Percentiles rank a stretch among this genome's conserved stretches.
Conservation (phyloP, 64 coral and sea anemone species). For the Porites australiensis region DNA sequence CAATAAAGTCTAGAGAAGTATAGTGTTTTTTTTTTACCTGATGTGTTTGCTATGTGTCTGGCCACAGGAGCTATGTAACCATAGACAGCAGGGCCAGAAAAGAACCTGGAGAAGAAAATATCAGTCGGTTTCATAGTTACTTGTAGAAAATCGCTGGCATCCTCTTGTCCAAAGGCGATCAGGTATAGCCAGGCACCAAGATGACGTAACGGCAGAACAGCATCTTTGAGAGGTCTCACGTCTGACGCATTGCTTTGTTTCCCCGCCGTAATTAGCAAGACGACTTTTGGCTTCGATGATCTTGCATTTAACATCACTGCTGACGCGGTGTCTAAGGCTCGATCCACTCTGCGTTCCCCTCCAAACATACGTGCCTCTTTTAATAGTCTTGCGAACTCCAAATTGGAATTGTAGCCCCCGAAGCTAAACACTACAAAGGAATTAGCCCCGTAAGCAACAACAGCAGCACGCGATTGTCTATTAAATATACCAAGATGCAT, state of each 20-base stretch:
- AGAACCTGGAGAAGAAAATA: slow-evolving; percentile 58
- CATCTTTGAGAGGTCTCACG: not conserved
- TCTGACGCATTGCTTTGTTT: not conserved
- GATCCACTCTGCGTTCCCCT: slow-evolving; percentile 45
- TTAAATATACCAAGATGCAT: slow-evolving; percentile 61
- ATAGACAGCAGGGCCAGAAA: slow-evolving; percentile 20
- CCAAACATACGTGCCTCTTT: slow-evolving; percentile 23
- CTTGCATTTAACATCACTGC: slow-evolving; percentile 39
- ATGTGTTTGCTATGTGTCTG: slow-evolving; percentile 31
- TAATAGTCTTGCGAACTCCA: slow-evolving; percentile 17
- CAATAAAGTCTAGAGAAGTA: too few species aligned
- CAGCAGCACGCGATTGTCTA: slow-evolving; percentile 44
- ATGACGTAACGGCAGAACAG: slow-evolving; percentile 8
- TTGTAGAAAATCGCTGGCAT: not conserved
- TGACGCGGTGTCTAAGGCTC: slow-evolving; percentile 51
- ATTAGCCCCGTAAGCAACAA: slow-evolving; percentile 53
- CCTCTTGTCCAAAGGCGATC: slow-evolving; percentile 40
- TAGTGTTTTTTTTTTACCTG: not conserved
- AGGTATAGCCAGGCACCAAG: slow-evolving; percentile 67
- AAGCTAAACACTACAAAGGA: slow-evolving; percentile 33
- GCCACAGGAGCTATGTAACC: slow-evolving; percentile 31
- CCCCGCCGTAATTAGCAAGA: slow-evolving; percentile 63
- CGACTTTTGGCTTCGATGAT: slow-evolving; percentile 40
- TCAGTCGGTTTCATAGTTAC: slow-evolving; percentile 51
- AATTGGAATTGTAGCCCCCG: slow-evolving; percentile 38